Evolutionary conservation across 2,113 vertebrate species (phyloP).

Genomic region (Gavia stellata): DNA sequence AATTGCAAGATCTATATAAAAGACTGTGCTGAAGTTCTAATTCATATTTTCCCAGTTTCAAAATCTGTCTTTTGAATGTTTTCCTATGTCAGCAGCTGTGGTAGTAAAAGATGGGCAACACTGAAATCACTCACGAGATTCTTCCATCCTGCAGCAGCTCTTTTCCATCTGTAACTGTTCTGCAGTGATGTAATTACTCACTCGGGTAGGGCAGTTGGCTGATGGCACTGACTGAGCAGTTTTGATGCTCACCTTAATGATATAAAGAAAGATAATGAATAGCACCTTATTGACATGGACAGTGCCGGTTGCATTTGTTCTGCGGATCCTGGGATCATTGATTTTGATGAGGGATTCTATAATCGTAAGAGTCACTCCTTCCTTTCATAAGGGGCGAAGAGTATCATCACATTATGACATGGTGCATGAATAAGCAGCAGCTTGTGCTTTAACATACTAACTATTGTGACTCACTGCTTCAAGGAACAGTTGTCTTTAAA

Average conservation of each 20-base stretch:
- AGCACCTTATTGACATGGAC: not conserved
- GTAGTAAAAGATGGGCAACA: not conserved
- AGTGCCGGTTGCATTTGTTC: not conserved
- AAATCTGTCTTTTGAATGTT: not conserved
- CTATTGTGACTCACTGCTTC: not conserved
- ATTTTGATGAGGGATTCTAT: not conserved
- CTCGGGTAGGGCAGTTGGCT: not conserved
- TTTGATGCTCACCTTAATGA: not conserved
- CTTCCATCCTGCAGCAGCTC: not conserved
- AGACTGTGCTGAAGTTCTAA: not conserved
- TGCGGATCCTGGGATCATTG: not conserved
- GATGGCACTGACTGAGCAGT: not conserved
- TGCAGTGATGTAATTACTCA: not conserved
- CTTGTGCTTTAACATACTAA: not conserved
- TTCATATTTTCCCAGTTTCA: not conserved
- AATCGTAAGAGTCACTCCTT: fast-evolving
- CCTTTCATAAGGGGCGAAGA: not conserved
- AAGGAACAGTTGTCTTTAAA: not conserved
- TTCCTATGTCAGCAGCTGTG: not conserved
- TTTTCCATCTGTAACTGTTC: not conserved
- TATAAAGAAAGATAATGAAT: not conserved
- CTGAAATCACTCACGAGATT: not conserved
- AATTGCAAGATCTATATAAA: not conserved
- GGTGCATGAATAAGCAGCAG: not conserved
- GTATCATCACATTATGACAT: not conserved